Evolutionary conservation across 2,797 vertebrate species (phyloP).

Genomic region (Spinibarbus caldwelli): DNA sequence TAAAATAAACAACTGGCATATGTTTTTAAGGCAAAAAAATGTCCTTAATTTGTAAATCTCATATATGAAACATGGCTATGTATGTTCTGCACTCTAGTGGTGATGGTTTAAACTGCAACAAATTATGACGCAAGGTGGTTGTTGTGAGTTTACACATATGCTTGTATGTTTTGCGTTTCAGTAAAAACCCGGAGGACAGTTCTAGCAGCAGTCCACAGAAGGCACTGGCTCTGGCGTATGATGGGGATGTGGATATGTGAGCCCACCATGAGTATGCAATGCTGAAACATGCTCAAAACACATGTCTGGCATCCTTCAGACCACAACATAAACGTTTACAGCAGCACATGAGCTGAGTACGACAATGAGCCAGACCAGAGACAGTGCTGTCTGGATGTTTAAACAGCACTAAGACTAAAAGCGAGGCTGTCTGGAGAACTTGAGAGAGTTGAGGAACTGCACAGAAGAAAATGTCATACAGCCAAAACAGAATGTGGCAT

Average conservation of each 20-base stretch:
- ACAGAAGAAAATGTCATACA: constrained; percentile 6
- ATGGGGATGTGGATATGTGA: constrained; percentile 88
- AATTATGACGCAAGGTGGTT: not conserved
- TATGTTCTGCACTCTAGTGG: constrained; percentile 50
- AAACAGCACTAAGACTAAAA: not conserved
- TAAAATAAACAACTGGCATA: not conserved
- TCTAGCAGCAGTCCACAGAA: constrained; percentile 82
- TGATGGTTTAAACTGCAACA: constrained; percentile 7
- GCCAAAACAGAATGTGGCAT: not conserved
- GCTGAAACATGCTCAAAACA: constrained; percentile 12
- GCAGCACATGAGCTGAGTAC: not conserved
- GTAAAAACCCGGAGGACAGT: constrained; percentile 83
- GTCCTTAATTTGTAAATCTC: not conserved
- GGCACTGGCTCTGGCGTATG: constrained; percentile 85
- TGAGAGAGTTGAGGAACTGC: not conserved
- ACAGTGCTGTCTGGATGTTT: not conserved
- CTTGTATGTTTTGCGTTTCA: constrained; percentile 56
- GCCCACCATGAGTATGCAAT: constrained; percentile 35
- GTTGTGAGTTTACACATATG: not conserved
- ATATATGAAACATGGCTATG: not conserved
- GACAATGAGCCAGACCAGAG: not conserved
- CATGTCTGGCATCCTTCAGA: not conserved
- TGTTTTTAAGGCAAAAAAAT: not conserved
- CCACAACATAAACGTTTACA: constrained; percentile 1
- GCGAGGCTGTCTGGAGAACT: not conserved